Conservation (phyloP, 2,888 invertebrate species). For the Athalia rosae region DNA sequence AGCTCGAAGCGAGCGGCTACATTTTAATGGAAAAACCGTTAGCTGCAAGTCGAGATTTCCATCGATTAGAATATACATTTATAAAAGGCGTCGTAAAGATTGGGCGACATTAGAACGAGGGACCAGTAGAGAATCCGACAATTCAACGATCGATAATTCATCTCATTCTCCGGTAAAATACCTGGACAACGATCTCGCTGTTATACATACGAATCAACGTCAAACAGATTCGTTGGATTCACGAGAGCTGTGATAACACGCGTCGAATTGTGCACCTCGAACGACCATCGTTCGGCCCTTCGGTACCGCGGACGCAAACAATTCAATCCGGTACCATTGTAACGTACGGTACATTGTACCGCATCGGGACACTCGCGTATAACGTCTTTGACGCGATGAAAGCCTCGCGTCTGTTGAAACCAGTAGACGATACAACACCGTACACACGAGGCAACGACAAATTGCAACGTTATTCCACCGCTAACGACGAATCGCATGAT, state of each 20-base stretch:
- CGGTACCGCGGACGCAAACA: neutral
- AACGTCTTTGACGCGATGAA: neutral
- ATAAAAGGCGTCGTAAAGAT: slow-evolving; percentile 33
- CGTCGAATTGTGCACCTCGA: too few relatives aligned
- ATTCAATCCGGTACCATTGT: neutral
- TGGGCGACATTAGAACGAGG: neutral
- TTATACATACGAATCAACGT: too few relatives aligned
- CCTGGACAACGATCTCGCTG: slow-evolving; percentile 26
- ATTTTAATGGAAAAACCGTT: slow-evolving; percentile 1
- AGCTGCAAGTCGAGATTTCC: neutral
- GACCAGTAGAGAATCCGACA: slow-evolving; percentile 35
- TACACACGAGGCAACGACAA: neutral
- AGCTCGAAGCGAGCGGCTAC: slow-evolving; percentile 15
- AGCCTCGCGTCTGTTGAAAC: slow-evolving; percentile 25
- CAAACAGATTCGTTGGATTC: too few relatives aligned
- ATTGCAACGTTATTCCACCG: neutral
- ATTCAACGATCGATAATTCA: slow-evolving; percentile 2
- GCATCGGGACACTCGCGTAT: too few relatives aligned
- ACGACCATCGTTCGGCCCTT: too few relatives aligned
- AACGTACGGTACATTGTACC: too few relatives aligned
- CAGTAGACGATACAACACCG: too few relatives aligned
- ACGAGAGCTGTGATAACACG: too few relatives aligned
- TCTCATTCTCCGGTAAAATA: slow-evolving; percentile 12
- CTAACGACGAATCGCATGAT: slow-evolving; percentile 28
- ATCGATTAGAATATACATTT: slow-evolving; percentile 24